Evolutionary conservation across 2,113 vertebrate genomes (phyloP).

Genomic region (Prunella fulvescens): DNA sequence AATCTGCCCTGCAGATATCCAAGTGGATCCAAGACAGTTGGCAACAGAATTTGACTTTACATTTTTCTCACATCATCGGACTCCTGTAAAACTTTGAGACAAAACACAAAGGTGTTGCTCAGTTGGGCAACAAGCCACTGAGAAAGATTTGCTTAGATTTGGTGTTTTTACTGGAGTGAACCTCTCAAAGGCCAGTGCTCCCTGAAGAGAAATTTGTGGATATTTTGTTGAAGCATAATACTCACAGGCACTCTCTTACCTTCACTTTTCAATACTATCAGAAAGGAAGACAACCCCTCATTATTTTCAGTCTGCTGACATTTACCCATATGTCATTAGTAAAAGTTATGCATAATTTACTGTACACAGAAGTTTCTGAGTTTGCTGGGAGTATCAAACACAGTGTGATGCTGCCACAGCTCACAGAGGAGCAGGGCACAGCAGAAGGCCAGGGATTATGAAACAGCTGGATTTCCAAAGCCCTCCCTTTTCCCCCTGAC

Average conservation of each 20-base stretch:
- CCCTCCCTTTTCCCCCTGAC: background rate
- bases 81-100: slow-evolving; percentile 10
- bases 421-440: background rate
- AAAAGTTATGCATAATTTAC: background rate
- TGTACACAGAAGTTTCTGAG: background rate
- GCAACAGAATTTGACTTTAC: background rate
- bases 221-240: background rate
- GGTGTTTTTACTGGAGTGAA: background rate
- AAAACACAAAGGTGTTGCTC: slow-evolving; percentile 31
- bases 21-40: background rate
- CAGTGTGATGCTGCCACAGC: background rate
- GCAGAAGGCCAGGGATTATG: background rate
- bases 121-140: background rate
- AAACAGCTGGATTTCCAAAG: background rate
- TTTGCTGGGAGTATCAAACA: background rate
- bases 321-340: background rate
- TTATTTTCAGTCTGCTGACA: background rate
- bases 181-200: background rate
- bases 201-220: background rate
- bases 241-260: background rate
- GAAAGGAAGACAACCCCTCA: background rate
- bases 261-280: background rate
- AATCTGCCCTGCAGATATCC: background rate
- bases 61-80: background rate
- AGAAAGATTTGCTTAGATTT: background rate